A percentile compares a stretch with the other conserved stretches of the same genome.
Conservation (phyloP, 2,888 invertebrate genomes). For the Camptogramma bilineatum region DNA sequence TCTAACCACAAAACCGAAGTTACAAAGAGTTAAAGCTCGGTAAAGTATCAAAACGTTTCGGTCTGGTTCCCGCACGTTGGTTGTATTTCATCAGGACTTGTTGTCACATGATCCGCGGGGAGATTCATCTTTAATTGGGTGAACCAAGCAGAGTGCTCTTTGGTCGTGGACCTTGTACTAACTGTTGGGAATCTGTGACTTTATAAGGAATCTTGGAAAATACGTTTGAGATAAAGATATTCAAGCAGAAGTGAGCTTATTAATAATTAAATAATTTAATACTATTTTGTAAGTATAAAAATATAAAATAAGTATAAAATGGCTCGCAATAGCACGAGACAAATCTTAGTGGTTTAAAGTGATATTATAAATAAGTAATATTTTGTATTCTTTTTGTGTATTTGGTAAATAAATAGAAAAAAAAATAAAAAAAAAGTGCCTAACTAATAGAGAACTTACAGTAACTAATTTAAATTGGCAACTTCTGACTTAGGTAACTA, state of each 20-base stretch:
- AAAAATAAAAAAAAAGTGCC: no score
- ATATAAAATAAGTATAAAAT: no score
- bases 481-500: no score
- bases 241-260: background rate
- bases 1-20: conserved; percentile 10
- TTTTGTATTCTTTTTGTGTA: no score
- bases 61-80: conserved; percentile 51
- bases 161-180: conserved; percentile 49
- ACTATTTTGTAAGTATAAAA: no score
- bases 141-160: conserved; percentile 61
- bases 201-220: conserved; percentile 58
- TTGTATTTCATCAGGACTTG: conserved; percentile 76
- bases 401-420: no score
- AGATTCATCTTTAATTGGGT: conserved; percentile 83
- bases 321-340: no score
- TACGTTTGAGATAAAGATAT: conserved; percentile 41
- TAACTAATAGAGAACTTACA: no score
- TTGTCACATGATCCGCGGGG: conserved; percentile 79
- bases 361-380: no score
- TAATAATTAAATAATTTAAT: background rate
- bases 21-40: conserved; percentile 20
- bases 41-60: conserved; percentile 61
- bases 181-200: conserved; percentile 54
- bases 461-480: no score
- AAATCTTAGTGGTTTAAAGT: no score